Conservation (phyloP, 2,888 invertebrate species). For the Cepaea hortensis region DNA sequence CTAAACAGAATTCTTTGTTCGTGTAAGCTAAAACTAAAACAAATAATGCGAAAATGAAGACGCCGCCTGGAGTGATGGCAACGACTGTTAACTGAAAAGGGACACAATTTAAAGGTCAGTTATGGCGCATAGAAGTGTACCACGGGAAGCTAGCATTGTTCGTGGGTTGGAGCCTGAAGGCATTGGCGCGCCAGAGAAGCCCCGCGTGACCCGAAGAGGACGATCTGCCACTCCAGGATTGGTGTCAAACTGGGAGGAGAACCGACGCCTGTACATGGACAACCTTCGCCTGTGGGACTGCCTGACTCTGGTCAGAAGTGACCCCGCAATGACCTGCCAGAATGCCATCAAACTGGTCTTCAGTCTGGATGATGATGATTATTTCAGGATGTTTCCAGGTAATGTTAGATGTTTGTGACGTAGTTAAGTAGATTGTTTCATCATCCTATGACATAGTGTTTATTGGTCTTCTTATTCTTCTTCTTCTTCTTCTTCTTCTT, state of each 20-base stretch:
- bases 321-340: conserved; percentile 37
- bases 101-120: not conserved
- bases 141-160: not conserved
- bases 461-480: too few species aligned
- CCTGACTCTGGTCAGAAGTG: conserved; percentile 35
- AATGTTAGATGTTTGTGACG: not conserved
- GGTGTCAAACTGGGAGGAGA: conserved; percentile 22
- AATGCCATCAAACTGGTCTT: conserved; percentile 40
- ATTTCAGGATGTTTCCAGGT: conserved; percentile 40
- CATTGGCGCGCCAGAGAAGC: not conserved
- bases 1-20: not conserved
- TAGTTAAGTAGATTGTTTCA: too few species aligned
- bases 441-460: too few species aligned
- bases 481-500: too few species aligned
- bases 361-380: conserved; percentile 30
- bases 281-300: conserved; percentile 45
- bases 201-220: not conserved
- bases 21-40: not conserved
- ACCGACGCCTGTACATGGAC: conserved; percentile 36
- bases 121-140: conserved; percentile 15
- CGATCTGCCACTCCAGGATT: not conserved
- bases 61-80: not conserved
- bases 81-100: not conserved
- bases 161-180: conserved; percentile 2
- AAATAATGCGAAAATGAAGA: not conserved